Percentiles rank a stretch among this genome's conserved stretches.
Evolutionary conservation across 2,888 invertebrate species (phyloP).

Genomic region (Ormyrus labotus): DNA sequence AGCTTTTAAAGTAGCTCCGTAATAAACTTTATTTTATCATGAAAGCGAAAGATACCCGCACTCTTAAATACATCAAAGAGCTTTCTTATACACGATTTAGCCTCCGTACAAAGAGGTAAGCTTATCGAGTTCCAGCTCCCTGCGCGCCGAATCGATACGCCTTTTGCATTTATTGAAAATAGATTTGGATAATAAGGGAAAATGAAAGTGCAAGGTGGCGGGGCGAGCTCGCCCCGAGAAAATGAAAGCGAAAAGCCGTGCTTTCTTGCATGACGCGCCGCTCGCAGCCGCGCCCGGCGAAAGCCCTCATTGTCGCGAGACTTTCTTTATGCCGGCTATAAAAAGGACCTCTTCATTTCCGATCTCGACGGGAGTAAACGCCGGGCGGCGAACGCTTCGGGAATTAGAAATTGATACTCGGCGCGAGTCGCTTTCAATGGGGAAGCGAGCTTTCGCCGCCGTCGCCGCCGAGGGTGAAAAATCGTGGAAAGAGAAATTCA

Average conservation of each 20-base stretch:
- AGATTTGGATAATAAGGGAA: constrained; percentile 39
- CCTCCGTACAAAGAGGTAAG: constrained; percentile 3
- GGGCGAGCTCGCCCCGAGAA: too few relatives aligned
- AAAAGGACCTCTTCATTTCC: constrained; percentile 37
- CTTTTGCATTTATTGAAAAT: constrained; percentile 18
- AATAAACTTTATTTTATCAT: neutral
- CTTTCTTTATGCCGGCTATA: constrained; percentile 15
- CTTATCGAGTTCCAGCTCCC: constrained; percentile 10
- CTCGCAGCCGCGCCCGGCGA: neutral
- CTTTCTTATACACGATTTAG: neutral
- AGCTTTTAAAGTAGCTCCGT: neutral
- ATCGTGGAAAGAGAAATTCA: constrained; percentile 1
- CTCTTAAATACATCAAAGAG: neutral
- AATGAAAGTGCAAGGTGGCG: too few relatives aligned
- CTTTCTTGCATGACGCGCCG: too few relatives aligned
- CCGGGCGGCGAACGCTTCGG: constrained; percentile 5
- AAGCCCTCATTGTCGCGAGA: constrained; percentile 24
- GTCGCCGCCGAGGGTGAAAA: neutral
- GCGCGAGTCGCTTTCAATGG: constrained; percentile 13
- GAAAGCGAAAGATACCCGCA: neutral
- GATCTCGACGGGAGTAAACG: constrained; percentile 15
- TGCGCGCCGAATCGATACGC: neutral
- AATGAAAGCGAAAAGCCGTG: constrained; percentile 16
- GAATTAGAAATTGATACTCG: constrained; percentile 51
- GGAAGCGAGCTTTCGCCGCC: neutral